These are phyloP conservation scores for Axea sp. DNA, from an alignment of 2,888 invertebrate genomes.

Conservation along the genomic window DNA sequence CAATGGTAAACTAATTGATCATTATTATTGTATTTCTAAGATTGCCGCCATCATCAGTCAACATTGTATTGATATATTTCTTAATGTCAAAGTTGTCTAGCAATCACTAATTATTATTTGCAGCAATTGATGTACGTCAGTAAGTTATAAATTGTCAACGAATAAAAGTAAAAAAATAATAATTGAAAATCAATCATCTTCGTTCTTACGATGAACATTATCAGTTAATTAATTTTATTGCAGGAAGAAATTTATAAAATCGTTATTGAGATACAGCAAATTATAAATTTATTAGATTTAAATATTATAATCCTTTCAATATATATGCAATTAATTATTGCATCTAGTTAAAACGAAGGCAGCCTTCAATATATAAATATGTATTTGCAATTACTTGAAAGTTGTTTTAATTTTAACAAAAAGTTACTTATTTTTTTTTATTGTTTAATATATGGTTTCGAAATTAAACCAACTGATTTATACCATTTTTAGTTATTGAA, in stretches of 20 bases:
- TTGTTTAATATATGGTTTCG: slow-evolving; percentile 5
- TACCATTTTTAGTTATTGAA: too few species aligned
- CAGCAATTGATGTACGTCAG: too few species aligned
- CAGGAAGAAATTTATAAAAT: neutral
- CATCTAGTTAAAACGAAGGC: slow-evolving; percentile 15
- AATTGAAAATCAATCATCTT: too few species aligned
- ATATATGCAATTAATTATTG: slow-evolving; percentile 11
- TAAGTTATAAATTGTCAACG: too few species aligned
- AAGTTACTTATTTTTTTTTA: slow-evolving; percentile 19
- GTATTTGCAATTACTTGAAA: slow-evolving; percentile 32
- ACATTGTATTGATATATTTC: slow-evolving; percentile 29
- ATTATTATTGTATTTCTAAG: slow-evolving; percentile 23
- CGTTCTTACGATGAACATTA: too few species aligned
- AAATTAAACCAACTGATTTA: too few species aligned
- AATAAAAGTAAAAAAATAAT: too few species aligned
- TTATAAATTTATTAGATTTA: slow-evolving; percentile 5
- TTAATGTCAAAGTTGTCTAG: slow-evolving; percentile 22
- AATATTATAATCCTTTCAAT: neutral
- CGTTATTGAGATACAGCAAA: neutral
- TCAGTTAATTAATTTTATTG: neutral
- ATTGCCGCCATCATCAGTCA: slow-evolving; percentile 8
- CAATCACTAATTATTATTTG: slow-evolving; percentile 19
- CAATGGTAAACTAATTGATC: slow-evolving; percentile 34
- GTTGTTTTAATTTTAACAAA: too few species aligned
- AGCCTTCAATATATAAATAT: slow-evolving; percentile 10